A percentile compares a stretch with the other conserved stretches of the same genome.
These are phyloP conservation scores for Ceratosolen fusciceps DNA, from an alignment of 1,140 invertebrate genomes.

Conservation along the genomic window DNA sequence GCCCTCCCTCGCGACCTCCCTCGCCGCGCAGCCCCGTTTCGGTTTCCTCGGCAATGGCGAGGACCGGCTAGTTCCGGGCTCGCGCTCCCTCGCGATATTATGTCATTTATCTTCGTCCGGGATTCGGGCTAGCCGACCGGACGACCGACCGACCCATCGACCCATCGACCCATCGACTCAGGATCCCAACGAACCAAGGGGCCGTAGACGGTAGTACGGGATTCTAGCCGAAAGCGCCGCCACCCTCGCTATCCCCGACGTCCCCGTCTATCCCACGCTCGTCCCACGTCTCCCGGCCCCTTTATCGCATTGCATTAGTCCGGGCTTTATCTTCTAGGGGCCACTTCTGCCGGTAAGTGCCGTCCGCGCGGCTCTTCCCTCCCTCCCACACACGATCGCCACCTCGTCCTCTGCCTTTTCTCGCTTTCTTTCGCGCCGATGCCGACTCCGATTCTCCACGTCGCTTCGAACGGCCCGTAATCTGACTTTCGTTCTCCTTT, in stretches of 20 bases:
- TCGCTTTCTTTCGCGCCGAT: background rate
- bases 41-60: slow-evolving; percentile 61
- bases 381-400: too few relatives aligned
- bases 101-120: slow-evolving; percentile 69
- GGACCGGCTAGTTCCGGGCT: slow-evolving; percentile 52
- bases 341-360: slow-evolving; percentile 8
- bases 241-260: slow-evolving; percentile 52
- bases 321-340: slow-evolving; percentile 29
- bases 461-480: background rate
- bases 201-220: too few relatives aligned
- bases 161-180: too few relatives aligned
- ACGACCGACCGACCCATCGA: too few relatives aligned
- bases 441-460: background rate
- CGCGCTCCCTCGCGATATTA: slow-evolving; percentile 62
- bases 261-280: slow-evolving; percentile 45
- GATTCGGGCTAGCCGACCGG: too few relatives aligned
- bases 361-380: too few relatives aligned
- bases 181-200: too few relatives aligned
- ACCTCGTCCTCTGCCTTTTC: background rate
- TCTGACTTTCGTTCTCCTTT: slow-evolving; percentile 11
- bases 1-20: slow-evolving; percentile 38
- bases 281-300: background rate
- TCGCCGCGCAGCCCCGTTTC: slow-evolving; percentile 61
- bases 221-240: slow-evolving; percentile 21
- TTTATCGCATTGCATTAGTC: slow-evolving; percentile 45